These are phyloP conservation scores for pig (Sus scrofa) DNA, from an alignment of 2,113 vertebrate genomes.

Conservation along the genomic window DNA sequence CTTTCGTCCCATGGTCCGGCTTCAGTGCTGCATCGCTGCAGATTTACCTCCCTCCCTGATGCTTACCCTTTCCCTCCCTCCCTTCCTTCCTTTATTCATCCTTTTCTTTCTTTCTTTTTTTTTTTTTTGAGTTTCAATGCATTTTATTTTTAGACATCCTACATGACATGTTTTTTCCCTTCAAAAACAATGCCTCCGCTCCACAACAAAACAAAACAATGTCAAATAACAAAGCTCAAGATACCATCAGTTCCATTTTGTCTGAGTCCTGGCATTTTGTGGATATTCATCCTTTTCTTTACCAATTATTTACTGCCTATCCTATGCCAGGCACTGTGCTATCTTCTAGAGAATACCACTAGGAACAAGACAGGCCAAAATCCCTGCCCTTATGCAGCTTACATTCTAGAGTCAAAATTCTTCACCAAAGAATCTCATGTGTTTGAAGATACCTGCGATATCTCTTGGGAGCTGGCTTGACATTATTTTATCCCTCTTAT, in stretches of 20 bases:
- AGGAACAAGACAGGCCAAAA: background rate
- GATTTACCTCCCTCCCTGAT: no score
- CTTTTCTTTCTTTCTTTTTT: background rate
- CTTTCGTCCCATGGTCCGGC: background rate
- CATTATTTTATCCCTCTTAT: background rate
- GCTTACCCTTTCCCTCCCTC: background rate
- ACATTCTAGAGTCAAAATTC: background rate
- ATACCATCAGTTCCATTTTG: no score
- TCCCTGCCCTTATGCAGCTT: background rate
- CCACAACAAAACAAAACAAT: no score
- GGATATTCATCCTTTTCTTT: background rate
- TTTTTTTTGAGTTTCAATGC: no score
- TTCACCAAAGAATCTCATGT: background rate
- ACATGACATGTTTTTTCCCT: no score
- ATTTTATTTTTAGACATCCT: no score
- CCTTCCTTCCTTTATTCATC: background rate
- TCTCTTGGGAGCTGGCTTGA: background rate
- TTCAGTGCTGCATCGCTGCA: background rate
- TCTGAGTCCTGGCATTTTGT: no score
- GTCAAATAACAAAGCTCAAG: no score
- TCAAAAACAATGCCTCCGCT: no score
- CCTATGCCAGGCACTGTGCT: background rate
- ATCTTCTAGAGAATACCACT: background rate
- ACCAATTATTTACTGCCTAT: background rate
- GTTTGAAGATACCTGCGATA: background rate